Conservation (phyloP, 2,888 invertebrate species). For the Microctonus aethiopoides region DNA sequence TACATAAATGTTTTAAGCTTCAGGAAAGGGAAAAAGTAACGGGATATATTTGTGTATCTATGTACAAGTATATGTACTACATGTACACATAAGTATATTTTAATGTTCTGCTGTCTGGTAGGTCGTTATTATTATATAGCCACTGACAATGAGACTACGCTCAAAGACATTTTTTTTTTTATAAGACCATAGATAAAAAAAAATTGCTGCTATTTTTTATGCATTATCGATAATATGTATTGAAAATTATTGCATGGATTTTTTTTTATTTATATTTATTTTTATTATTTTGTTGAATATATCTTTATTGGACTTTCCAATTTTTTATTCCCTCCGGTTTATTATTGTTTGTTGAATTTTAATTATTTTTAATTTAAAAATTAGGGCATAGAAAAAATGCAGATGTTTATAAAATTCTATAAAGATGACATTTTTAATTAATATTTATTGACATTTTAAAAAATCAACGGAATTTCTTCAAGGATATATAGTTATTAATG, state of each 20-base stretch:
- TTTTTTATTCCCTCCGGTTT: not conserved
- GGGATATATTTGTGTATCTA: too few relatives aligned
- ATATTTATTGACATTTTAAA: too few relatives aligned
- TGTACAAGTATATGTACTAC: not conserved
- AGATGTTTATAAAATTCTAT: too few relatives aligned
- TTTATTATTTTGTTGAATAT: too few relatives aligned
- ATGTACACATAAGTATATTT: not conserved
- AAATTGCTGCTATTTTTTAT: not conserved
- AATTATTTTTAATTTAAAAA: too few relatives aligned
- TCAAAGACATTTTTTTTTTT: not conserved
- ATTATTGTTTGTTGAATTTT: too few relatives aligned
- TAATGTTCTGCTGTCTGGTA: not conserved
- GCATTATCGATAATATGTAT: not conserved
- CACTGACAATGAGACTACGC: slow-evolving; percentile 19
- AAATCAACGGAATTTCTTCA: too few relatives aligned
- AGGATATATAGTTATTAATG: too few relatives aligned
- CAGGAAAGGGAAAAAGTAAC: not conserved
- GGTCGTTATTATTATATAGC: slow-evolving; percentile 14
- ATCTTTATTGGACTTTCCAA: not conserved
- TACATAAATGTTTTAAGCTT: not conserved
- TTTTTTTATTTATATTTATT: too few relatives aligned
- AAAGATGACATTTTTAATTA: too few relatives aligned
- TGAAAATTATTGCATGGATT: too few relatives aligned
- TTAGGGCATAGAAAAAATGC: too few relatives aligned
- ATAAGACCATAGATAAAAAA: not conserved